Conservation (phyloP, 2,888 invertebrate species). For the Pseudococcus viburni region DNA sequence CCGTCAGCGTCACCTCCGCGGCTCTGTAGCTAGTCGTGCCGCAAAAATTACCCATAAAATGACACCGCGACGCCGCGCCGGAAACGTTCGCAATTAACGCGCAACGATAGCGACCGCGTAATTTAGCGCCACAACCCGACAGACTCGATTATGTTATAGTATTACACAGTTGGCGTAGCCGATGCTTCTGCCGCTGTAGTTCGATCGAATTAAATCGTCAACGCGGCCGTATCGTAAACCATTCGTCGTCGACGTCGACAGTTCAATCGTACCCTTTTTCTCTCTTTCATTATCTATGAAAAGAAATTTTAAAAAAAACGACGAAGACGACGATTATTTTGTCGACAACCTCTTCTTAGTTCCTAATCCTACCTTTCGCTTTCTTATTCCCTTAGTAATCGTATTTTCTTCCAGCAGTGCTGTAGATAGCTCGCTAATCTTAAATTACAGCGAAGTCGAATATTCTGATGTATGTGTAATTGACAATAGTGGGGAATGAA, state of each 20-base stretch:
- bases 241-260: slow-evolving; percentile 6
- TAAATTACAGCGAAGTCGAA: no score
- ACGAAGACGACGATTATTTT: not conserved
- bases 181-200: not conserved
- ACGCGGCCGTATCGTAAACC: not conserved
- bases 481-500: no score
- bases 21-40: not conserved
- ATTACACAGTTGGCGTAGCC: not conserved
- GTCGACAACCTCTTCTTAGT: not conserved
- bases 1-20: not conserved
- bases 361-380: not conserved
- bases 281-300: not conserved
- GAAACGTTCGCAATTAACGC: slow-evolving; percentile 20
- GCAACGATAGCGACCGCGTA: not conserved
- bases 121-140: not conserved
- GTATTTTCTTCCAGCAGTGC: no score
- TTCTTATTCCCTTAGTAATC: not conserved
- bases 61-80: slow-evolving; percentile 11
- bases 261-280: not conserved
- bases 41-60: slow-evolving; percentile 28
- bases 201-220: slow-evolving; percentile 34
- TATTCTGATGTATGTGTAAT: no score
- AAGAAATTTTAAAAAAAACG: not conserved
- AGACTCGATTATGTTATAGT: not conserved
- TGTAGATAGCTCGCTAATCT: no score